phyloP scores from a whole-genome alignment of 2,797 vertebrate species.

The Myotis vivesi region DNA sequence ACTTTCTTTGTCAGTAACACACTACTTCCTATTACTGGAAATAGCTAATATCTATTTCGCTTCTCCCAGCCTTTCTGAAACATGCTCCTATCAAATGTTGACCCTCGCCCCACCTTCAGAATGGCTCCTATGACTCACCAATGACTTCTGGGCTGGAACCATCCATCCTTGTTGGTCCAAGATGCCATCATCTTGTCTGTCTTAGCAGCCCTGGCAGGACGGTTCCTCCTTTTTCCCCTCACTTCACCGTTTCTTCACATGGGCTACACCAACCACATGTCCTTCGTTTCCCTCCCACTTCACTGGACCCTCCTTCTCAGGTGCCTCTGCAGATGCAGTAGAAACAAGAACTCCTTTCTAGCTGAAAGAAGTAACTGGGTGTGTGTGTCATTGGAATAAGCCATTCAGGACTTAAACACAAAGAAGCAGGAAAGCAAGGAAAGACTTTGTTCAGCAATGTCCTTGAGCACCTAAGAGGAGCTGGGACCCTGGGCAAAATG shows the following conservation, averaged over 20 bases:
- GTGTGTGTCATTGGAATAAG: background rate
- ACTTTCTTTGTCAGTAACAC: background rate
- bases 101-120: background rate
- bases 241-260: background rate
- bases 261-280: background rate
- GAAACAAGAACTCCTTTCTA: background rate
- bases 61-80: background rate
- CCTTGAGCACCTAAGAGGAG: background rate
- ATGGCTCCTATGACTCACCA: background rate
- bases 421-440: background rate
- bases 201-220: fast-evolving
- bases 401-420: background rate
- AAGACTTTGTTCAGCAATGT: background rate
- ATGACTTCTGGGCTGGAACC: background rate
- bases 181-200: background rate
- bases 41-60: background rate
- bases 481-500: background rate
- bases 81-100: background rate
- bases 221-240: background rate
- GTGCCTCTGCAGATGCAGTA: too few relatives aligned
- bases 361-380: background rate
- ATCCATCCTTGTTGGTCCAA: background rate
- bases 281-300: background rate
- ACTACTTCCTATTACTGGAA: background rate
- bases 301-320: background rate